A percentile compares a stretch with the other conserved stretches of the same genome.
Evolutionary conservation across 2,888 invertebrate genomes (phyloP).

Genomic region (Drosophila mayaguana): DNA sequence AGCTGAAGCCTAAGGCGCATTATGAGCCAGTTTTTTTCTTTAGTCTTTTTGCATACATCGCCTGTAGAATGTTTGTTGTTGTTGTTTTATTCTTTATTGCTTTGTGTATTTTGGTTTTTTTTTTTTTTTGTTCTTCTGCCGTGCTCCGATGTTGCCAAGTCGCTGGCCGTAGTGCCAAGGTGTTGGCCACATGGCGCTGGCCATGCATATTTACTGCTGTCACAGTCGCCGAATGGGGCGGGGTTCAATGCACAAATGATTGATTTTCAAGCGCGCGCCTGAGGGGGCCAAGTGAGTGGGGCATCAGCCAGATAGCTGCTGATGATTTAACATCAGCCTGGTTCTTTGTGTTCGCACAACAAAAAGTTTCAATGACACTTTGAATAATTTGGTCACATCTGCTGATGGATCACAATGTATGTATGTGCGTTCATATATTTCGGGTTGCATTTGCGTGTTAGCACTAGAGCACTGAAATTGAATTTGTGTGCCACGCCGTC

Average conservation of each 20-base stretch:
- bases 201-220: constrained; percentile 63
- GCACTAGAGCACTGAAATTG: constrained; percentile 60
- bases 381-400: constrained; percentile 54
- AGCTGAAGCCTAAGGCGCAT: constrained; percentile 40
- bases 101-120: background rate
- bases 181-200: constrained; percentile 73
- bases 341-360: constrained; percentile 24
- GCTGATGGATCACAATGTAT: constrained; percentile 57
- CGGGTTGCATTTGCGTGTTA: constrained; percentile 44
- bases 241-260: constrained; percentile 77
- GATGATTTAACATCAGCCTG: constrained; percentile 48
- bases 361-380: constrained; percentile 61
- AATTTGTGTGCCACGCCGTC: constrained; percentile 51
- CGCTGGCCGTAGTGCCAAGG: constrained; percentile 63
- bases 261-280: constrained; percentile 50
- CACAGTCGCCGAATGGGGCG: constrained; percentile 12
- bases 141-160: constrained; percentile 52
- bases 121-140: constrained; percentile 2
- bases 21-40: constrained; percentile 57
- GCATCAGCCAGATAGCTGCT: constrained; percentile 2
- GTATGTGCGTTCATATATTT: background rate
- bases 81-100: constrained; percentile 43
- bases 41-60: constrained; percentile 47
- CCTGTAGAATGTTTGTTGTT: constrained; percentile 31
- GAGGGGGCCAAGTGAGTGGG: background rate